A percentile compares a stretch with the other conserved stretches of the same genome.
Evolutionary conservation across 1,140 invertebrate genomes (phyloP).

Genomic region (Chironomus tepperi): DNA sequence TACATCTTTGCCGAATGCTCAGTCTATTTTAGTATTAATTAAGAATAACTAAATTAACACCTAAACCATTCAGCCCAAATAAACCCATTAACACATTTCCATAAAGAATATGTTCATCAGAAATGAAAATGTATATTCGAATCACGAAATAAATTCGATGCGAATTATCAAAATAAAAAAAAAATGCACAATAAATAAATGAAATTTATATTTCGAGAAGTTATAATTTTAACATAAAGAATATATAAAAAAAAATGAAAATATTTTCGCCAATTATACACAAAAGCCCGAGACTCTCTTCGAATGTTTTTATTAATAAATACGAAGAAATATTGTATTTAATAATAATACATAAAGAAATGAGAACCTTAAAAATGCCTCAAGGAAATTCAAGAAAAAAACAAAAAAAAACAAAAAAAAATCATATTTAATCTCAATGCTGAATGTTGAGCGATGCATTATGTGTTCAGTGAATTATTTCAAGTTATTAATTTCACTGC

Average conservation of each 20-base stretch:
- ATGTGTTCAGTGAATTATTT: neutral
- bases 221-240: conserved; percentile 10
- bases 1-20: too few species aligned
- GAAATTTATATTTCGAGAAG: conserved; percentile 9
- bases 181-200: conserved; percentile 15
- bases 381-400: neutral
- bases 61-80: too few species aligned
- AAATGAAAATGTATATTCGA: neutral
- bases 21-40: too few species aligned
- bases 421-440: neutral
- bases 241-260: neutral
- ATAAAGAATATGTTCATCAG: too few species aligned
- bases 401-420: neutral
- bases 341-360: too few species aligned
- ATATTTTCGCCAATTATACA: neutral
- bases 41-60: too few species aligned
- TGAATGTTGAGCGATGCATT: neutral
- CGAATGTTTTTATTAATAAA: neutral
- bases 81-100: too few species aligned
- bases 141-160: conserved; percentile 13
- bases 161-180: neutral
- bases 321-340: neutral
- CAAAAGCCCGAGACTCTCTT: neutral
- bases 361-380: neutral
- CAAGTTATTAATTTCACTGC: neutral